Evolutionary conservation across 2,113 vertebrate genomes (phyloP).

Genomic region (Microtus montanus): DNA sequence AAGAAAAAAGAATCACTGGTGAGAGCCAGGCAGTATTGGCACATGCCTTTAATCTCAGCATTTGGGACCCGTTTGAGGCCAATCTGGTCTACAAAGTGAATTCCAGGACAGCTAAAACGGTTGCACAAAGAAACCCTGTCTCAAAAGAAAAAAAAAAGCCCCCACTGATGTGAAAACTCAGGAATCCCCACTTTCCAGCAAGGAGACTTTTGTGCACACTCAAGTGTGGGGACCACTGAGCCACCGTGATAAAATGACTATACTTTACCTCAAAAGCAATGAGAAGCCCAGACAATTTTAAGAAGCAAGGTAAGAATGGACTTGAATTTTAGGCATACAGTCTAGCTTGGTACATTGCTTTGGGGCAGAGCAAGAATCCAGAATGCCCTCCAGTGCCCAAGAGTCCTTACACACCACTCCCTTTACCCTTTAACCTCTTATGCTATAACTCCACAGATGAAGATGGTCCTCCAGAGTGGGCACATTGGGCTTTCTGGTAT

Average conservation of each 20-base stretch:
- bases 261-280: not conserved
- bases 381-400: not conserved
- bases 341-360: not conserved
- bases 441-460: not conserved
- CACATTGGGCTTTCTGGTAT: not conserved
- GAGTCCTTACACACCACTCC: not conserved
- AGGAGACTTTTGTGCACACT: not conserved
- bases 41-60: not conserved
- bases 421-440: not conserved
- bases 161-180: not conserved
- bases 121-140: not conserved
- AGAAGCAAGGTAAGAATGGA: not conserved
- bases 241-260: not conserved
- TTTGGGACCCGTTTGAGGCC: not conserved
- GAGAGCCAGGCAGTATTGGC: not conserved
- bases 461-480: not conserved
- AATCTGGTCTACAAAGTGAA: not conserved
- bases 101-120: not conserved
- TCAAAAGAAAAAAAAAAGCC: not conserved
- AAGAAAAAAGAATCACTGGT: not conserved
- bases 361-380: not conserved
- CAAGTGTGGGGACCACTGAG: not conserved
- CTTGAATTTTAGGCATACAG: not conserved
- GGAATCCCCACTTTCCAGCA: not conserved
- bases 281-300: not conserved